These are phyloP conservation scores for Circaetus gallicus DNA, from an alignment of 2,113 vertebrate genomes.

Conservation along the genomic window DNA sequence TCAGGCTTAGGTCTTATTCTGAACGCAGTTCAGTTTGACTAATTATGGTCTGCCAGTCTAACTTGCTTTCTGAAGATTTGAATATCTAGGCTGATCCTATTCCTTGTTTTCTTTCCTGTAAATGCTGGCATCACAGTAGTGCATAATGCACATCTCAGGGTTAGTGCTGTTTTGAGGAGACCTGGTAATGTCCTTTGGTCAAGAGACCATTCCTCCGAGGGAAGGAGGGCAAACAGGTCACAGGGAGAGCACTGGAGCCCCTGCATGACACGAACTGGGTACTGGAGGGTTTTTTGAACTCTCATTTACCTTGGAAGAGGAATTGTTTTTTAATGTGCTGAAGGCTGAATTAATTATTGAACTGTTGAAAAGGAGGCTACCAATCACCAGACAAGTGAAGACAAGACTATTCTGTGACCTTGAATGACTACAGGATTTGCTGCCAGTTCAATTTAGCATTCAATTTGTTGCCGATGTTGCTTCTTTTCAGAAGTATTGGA, in stretches of 20 bases:
- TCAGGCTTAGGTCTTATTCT: background rate
- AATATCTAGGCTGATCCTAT: background rate
- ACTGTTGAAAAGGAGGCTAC: conserved; percentile 18
- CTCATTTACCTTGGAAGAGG: conserved; percentile 11
- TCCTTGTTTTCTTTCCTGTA: background rate
- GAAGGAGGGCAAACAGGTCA: background rate
- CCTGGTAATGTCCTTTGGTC: background rate
- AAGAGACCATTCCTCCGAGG: background rate
- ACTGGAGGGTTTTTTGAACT: background rate
- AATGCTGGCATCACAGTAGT: background rate
- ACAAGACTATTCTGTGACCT: conserved; percentile 13
- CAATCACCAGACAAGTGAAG: conserved; percentile 17
- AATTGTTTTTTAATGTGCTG: conserved; percentile 9
- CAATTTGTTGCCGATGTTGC: conserved; percentile 30
- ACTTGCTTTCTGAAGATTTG: background rate
- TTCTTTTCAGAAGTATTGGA: conserved; percentile 21
- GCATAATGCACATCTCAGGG: background rate
- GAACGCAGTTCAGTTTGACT: background rate
- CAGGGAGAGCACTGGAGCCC: background rate
- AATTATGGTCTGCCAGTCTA: background rate
- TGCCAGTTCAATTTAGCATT: conserved; percentile 32
- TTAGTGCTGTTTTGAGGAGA: background rate
- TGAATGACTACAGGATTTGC: conserved; percentile 46
- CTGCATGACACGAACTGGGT: background rate
- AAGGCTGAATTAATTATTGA: conserved; percentile 35